A percentile compares a stretch with the other conserved stretches of the same genome.
Evolutionary conservation across 2,888 invertebrate species (phyloP).

Genomic region (Pterostichus niger): DNA sequence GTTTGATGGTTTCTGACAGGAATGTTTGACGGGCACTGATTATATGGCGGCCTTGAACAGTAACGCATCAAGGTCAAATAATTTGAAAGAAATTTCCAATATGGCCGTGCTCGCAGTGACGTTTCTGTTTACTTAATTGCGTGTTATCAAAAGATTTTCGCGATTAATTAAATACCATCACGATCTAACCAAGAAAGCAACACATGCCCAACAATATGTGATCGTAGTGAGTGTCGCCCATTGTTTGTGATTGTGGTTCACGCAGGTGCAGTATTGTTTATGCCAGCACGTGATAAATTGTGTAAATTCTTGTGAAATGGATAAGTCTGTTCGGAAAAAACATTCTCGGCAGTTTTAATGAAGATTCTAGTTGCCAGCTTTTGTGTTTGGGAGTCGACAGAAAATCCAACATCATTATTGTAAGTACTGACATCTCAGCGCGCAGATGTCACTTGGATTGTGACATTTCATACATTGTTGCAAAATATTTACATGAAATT

Average conservation of each 20-base stretch:
- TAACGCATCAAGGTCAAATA: constrained; percentile 67
- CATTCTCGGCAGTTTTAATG: constrained; percentile 57
- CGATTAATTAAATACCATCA: constrained; percentile 58
- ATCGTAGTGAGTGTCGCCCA: constrained; percentile 67
- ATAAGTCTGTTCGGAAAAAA: constrained; percentile 66
- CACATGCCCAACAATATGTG: constrained; percentile 67
- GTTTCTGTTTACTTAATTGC: constrained; percentile 77
- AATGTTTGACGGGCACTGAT: constrained; percentile 39
- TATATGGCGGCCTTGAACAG: constrained; percentile 57
- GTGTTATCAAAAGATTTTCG: constrained; percentile 71
- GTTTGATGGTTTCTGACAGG: background rate
- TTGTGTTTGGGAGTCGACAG: constrained; percentile 64
- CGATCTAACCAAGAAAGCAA: constrained; percentile 66
- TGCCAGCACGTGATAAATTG: constrained; percentile 63
- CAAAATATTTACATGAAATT: constrained; percentile 52
- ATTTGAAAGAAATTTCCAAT: constrained; percentile 72
- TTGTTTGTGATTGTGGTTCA: constrained; percentile 67
- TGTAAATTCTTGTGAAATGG: constrained; percentile 63
- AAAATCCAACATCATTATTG: constrained; percentile 66
- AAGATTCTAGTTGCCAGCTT: constrained; percentile 55
- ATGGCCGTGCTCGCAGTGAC: constrained; percentile 76
- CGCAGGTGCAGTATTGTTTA: constrained; percentile 64
- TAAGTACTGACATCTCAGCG: constrained; percentile 45
- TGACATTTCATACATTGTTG: constrained; percentile 51
- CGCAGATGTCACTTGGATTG: constrained; percentile 54